phyloP scores from a whole-genome alignment of 2,888 invertebrate species.

The Incurvaria masculella region DNA sequence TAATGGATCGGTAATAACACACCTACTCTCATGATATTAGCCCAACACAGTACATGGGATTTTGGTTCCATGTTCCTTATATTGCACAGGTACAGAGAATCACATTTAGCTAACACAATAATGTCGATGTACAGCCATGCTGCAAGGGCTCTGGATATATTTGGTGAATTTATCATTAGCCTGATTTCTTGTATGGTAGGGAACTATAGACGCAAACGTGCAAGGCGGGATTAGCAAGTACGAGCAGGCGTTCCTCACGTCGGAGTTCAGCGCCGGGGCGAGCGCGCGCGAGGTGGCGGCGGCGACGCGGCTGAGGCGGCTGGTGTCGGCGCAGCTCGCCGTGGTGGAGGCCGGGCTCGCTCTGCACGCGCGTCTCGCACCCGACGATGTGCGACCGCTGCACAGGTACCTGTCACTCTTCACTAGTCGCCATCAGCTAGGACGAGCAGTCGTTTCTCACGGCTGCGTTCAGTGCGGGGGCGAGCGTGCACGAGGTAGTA shows the following conservation, averaged over 20 bases:
- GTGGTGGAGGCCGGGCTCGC: slow-evolving; percentile 80
- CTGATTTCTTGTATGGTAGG: slow-evolving; percentile 33
- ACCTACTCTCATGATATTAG: too few relatives aligned
- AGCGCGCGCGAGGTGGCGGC: slow-evolving; percentile 41
- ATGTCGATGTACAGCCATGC: too few relatives aligned
- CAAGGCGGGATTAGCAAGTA: slow-evolving; percentile 95
- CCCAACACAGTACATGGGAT: too few relatives aligned
- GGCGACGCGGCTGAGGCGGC: slow-evolving; percentile 50
- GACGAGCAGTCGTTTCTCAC: too few relatives aligned
- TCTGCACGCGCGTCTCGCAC: slow-evolving; percentile 82
- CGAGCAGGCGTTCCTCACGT: slow-evolving; percentile 89
- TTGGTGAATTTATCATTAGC: not conserved
- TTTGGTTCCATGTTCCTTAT: too few relatives aligned
- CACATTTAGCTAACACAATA: too few relatives aligned
- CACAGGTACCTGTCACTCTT: slow-evolving; percentile 63
- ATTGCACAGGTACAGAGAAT: too few relatives aligned
- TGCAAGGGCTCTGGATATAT: not conserved
- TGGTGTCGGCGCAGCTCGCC: slow-evolving; percentile 76
- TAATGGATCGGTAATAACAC: too few relatives aligned
- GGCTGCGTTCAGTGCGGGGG: too few relatives aligned
- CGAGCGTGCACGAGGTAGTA: too few relatives aligned
- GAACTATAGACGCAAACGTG: slow-evolving; percentile 94
- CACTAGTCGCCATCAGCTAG: too few relatives aligned
- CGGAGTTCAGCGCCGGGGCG: slow-evolving; percentile 72
- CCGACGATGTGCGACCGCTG: slow-evolving; percentile 84